phyloP scores from a whole-genome alignment of 2,113 vertebrate species.

The Ranitomeya variabilis region DNA sequence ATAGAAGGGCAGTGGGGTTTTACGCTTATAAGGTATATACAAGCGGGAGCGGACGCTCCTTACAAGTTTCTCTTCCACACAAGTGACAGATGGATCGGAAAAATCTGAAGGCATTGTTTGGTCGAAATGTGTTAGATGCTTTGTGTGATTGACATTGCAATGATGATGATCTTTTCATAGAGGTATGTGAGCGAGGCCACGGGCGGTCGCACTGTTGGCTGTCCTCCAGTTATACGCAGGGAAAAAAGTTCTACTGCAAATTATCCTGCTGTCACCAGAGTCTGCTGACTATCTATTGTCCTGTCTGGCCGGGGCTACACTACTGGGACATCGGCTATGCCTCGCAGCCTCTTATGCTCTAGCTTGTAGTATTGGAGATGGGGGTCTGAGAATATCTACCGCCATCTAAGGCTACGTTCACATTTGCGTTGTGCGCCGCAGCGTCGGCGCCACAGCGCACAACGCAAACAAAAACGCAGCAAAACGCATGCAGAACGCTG shows the following conservation, averaged over 20 bases:
- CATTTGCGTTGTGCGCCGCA: too few relatives aligned
- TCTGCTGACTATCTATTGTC: not conserved
- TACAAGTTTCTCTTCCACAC: not conserved
- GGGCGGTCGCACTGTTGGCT: not conserved
- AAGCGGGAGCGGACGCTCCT: constrained; percentile 73
- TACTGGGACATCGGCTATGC: not conserved
- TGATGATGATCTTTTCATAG: not conserved
- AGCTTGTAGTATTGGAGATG: not conserved
- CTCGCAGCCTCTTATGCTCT: not conserved
- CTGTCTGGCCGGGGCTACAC: not conserved
- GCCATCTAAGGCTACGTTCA: too few relatives aligned
- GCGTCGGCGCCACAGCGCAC: too few relatives aligned
- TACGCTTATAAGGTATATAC: constrained; percentile 90
- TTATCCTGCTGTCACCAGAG: not conserved
- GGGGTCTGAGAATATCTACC: not conserved
- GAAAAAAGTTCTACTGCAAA: not conserved
- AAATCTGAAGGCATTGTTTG: not conserved
- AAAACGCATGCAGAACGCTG: too few relatives aligned
- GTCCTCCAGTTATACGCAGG: not conserved
- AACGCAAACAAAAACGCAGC: too few relatives aligned
- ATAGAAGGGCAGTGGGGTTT: constrained; percentile 78
- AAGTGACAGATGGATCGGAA: not conserved
- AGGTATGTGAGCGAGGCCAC: not conserved
- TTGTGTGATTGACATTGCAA: not conserved
- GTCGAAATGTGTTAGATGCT: not conserved